A percentile compares a stretch with the other conserved stretches of the same genome.
Conservation (phyloP, 2,888 invertebrate genomes). For the Cistogaster globosa region DNA sequence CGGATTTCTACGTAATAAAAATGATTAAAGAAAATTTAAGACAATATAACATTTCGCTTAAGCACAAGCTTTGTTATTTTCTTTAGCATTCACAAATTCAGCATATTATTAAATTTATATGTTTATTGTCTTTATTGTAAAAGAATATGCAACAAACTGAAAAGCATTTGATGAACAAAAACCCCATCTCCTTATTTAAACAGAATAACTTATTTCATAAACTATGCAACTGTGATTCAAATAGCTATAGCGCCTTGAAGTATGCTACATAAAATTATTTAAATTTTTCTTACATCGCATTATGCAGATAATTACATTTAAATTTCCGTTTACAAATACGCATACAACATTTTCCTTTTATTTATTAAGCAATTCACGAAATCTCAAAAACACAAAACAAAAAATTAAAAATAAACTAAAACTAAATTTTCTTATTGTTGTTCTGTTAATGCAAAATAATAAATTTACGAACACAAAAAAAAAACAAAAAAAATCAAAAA, state of each 20-base stretch:
- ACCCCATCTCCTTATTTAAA: neutral
- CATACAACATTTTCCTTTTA: slow-evolving; percentile 49
- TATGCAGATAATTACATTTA: slow-evolving; percentile 52
- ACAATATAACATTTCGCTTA: too few relatives aligned
- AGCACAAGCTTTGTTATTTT: too few relatives aligned
- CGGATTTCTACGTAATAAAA: too few relatives aligned
- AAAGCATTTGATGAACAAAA: too few relatives aligned
- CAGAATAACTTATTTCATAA: neutral
- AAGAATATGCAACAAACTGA: slow-evolving; percentile 6
- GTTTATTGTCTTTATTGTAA: slow-evolving; percentile 47
- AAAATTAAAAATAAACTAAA: slow-evolving; percentile 8
- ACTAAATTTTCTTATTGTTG: slow-evolving; percentile 32
- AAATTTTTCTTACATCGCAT: slow-evolving; percentile 23
- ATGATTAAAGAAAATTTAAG: too few relatives aligned
- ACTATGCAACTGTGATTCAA: slow-evolving; percentile 46
- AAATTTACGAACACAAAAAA: slow-evolving; percentile 35
- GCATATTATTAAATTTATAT: slow-evolving; percentile 5
- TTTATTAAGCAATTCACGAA: slow-evolving; percentile 56
- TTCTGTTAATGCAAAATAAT: slow-evolving; percentile 53
- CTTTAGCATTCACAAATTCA: neutral
- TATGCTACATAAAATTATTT: slow-evolving; percentile 48
- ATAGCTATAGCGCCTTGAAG: slow-evolving; percentile 42
- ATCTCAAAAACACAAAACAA: neutral
- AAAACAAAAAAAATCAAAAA: slow-evolving; percentile 1
- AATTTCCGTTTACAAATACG: slow-evolving; percentile 39